Evolutionary conservation across 2,888 invertebrate genomes (phyloP), one percentile per base, ranked within the genome.

Genomic region (Ceriagrion tenellum): DNA sequence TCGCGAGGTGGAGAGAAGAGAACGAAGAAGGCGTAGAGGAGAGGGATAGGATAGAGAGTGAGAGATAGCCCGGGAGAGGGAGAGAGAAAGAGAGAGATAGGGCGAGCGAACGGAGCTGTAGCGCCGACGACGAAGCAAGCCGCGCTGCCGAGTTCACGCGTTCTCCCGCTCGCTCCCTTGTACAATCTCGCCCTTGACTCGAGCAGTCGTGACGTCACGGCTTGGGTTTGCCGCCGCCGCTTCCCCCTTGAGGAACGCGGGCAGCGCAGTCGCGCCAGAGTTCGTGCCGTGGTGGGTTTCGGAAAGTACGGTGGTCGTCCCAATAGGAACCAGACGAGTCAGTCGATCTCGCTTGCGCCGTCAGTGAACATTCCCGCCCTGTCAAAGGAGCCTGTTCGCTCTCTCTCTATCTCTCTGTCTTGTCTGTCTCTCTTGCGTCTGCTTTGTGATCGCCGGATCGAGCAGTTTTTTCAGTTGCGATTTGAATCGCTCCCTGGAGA

Each of bases 131-230:
- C 47, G 47, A 47, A 59, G 59, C 59, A 13, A 59, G 20, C 18
- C 56, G 10, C 56, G 23, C 30, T 23, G 74, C 74, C 81, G 93
- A 93, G 93, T 93, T 93, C 93, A 93, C 63, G 93, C 93, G 93
- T 81, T 35, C 81, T 69, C 69, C 69, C 69, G 47, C 47, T 69
- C 69, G 6, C 69, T 69, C 69, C 69, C 93, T 55, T 40, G 93
- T 74, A 93, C 93, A 93, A 63, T 93, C 93, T 93, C 93, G 93
- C 93, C 95, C 95, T 95, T 88, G 88, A 88, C 95, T 88, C 88
- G 56, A 88, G 95, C 88, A 88, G 95, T 88, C 56, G 95, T 95
- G 95, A 95, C 95, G 95, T 95, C 95, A 95, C 90, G 95, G 95
- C 95, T 95, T 95, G 90, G 95, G 91, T 95, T 63, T 40, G 95